These are phyloP conservation scores for Polylopha cassiicola DNA, from an alignment of 2,888 invertebrate genomes.

Conservation along the genomic window DNA sequence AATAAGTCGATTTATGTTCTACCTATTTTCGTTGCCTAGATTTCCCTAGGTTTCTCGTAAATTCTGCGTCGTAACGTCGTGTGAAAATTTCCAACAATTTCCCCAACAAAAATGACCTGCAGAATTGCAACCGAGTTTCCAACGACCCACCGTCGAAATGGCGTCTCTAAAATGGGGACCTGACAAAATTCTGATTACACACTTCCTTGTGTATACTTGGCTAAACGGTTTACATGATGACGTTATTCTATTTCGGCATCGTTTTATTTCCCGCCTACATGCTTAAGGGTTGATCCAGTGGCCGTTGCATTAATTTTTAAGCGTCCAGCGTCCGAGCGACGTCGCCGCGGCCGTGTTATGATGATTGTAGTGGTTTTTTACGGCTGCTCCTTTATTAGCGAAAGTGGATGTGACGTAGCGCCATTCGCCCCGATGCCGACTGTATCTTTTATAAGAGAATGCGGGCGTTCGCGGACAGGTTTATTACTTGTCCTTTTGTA, in stretches of 20 bases:
- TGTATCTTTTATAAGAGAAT: slow-evolving; percentile 59
- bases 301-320: slow-evolving; percentile 57
- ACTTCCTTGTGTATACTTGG: too few relatives aligned
- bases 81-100: slow-evolving; percentile 5
- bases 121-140: not conserved
- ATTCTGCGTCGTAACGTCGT: slow-evolving; percentile 5
- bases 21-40: slow-evolving; percentile 4
- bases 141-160: too few relatives aligned
- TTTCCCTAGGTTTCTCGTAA: slow-evolving; percentile 1
- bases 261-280: slow-evolving; percentile 11
- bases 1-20: slow-evolving; percentile 11
- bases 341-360: slow-evolving; percentile 48
- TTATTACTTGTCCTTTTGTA: slow-evolving; percentile 54
- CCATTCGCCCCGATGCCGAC: slow-evolving; percentile 48
- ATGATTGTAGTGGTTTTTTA: slow-evolving; percentile 75
- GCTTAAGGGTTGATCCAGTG: slow-evolving; percentile 10
- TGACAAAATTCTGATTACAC: too few relatives aligned
- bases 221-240: too few relatives aligned
- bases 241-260: too few relatives aligned
- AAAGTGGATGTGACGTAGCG: slow-evolving; percentile 55
- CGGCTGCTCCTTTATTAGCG: slow-evolving; percentile 62
- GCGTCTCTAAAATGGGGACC: too few relatives aligned
- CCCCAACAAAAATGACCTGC: too few relatives aligned
- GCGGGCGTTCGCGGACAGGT: slow-evolving; percentile 51
- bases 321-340: slow-evolving; percentile 35